These are phyloP conservation scores for Prunella fulvescens DNA, from an alignment of 2,113 vertebrate genomes.

Conservation along the genomic window DNA sequence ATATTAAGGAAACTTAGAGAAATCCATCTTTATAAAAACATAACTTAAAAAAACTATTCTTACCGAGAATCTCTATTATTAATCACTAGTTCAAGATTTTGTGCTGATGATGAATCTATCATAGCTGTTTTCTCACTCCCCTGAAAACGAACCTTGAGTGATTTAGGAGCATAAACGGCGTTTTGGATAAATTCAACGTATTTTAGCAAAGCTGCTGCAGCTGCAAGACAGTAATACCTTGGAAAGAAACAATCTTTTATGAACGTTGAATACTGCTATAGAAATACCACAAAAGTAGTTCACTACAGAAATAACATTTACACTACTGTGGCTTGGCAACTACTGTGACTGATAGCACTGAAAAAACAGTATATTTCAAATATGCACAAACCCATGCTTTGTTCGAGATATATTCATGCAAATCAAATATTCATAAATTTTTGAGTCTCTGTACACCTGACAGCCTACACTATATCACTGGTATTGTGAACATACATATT, in stretches of 20 bases:
- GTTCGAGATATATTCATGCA: background rate
- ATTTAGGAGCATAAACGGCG: constrained; percentile 89
- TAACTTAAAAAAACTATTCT: constrained; percentile 1
- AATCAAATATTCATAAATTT: background rate
- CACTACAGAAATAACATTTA: background rate
- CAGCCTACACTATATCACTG: background rate
- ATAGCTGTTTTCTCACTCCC: constrained; percentile 95
- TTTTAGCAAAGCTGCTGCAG: constrained; percentile 91
- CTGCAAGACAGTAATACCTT: constrained; percentile 95
- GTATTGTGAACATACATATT: background rate
- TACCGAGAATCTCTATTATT: constrained; percentile 92
- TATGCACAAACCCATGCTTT: background rate
- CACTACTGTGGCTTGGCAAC: background rate
- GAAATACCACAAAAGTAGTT: background rate
- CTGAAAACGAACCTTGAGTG: constrained; percentile 90
- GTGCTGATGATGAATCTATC: constrained; percentile 91
- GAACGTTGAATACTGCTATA: background rate
- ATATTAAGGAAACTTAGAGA: background rate
- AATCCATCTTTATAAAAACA: background rate
- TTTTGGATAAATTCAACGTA: constrained; percentile 96
- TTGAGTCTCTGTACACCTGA: background rate
- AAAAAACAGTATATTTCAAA: background rate
- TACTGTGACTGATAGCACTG: background rate
- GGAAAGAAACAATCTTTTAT: constrained; percentile 21
- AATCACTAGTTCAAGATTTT: constrained; percentile 89